These are phyloP conservation scores for Gasteruption jaculator DNA, from an alignment of 2,888 invertebrate genomes.

Conservation along the genomic window DNA sequence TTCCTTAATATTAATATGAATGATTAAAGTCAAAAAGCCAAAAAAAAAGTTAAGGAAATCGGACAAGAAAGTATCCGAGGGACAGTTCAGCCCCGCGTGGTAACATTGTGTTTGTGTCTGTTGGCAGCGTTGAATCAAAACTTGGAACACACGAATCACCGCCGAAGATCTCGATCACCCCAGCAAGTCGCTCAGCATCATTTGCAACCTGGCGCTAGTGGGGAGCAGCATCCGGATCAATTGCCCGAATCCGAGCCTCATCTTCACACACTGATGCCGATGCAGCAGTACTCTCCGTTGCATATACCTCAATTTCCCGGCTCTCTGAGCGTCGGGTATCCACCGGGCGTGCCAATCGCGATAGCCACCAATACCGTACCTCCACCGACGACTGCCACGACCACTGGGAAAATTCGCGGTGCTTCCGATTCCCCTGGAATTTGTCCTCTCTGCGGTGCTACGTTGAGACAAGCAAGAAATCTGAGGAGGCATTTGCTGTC, in stretches of 20 bases:
- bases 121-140: constrained; percentile 40
- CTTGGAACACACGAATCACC: constrained; percentile 41
- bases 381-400: constrained; percentile 10
- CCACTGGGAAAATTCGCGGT: constrained; percentile 52
- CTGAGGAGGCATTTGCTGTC: constrained; percentile 56
- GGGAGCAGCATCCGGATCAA: constrained; percentile 32
- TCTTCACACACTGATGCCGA: constrained; percentile 43
- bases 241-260: constrained; percentile 38
- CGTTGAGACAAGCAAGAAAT: constrained; percentile 59
- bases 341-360: constrained; percentile 24
- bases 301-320: constrained; percentile 48
- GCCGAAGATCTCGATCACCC: constrained; percentile 25
- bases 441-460: constrained; percentile 60
- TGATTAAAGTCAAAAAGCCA: too few species aligned
- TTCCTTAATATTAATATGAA: constrained; percentile 11
- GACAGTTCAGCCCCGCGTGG: constrained; percentile 48
- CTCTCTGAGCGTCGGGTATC: constrained; percentile 35
- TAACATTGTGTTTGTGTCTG: constrained; percentile 50
- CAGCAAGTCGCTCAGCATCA: constrained; percentile 22
- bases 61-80: constrained; percentile 25
- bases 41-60: constrained; percentile 21
- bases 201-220: constrained; percentile 22
- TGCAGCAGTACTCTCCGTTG: constrained; percentile 46
- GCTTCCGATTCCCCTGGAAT: constrained; percentile 62
- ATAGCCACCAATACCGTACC: constrained; percentile 16